phyloP scores from a whole-genome alignment of 2,888 invertebrate genomes.

The Blastobasis adustella region DNA sequence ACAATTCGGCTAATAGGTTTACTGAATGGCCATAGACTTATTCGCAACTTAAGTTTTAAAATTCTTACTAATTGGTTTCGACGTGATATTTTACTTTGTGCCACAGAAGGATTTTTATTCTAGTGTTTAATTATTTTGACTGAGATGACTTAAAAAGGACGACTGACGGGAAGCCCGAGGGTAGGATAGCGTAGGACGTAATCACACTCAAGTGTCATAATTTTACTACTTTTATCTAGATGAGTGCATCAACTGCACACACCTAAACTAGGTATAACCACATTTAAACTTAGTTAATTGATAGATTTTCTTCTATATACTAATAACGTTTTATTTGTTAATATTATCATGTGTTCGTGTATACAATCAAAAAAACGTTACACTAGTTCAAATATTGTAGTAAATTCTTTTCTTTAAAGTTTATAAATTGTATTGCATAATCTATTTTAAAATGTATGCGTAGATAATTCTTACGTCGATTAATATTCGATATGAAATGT shows the following conservation, averaged over 20 bases:
- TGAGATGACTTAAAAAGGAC: too few species aligned
- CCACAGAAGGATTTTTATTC: too few species aligned
- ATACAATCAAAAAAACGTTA: conserved; percentile 39
- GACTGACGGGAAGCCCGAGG: too few species aligned
- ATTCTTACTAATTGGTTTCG: too few species aligned
- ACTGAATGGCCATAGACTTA: too few species aligned
- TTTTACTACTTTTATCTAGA: conserved; percentile 4
- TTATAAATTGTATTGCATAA: conserved; percentile 31
- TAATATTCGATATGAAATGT: conserved; percentile 38
- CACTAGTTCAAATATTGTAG: conserved; percentile 64
- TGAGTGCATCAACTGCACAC: background rate
- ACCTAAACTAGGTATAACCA: background rate
- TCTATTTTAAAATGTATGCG: conserved; percentile 34
- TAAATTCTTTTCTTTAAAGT: conserved; percentile 43
- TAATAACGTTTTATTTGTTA: conserved; percentile 36
- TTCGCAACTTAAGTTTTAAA: too few species aligned
- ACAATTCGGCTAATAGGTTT: too few species aligned
- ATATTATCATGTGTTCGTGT: conserved; percentile 35
- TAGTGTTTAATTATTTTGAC: too few species aligned
- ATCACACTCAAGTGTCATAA: conserved; percentile 4
- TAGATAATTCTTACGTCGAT: conserved; percentile 16
- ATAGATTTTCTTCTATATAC: conserved; percentile 44
- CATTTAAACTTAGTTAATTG: conserved; percentile 40
- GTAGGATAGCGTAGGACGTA: conserved; percentile 1
- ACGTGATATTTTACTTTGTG: too few species aligned